Conservation (phyloP, 2,888 invertebrate species). For the Venusia cambrica region DNA sequence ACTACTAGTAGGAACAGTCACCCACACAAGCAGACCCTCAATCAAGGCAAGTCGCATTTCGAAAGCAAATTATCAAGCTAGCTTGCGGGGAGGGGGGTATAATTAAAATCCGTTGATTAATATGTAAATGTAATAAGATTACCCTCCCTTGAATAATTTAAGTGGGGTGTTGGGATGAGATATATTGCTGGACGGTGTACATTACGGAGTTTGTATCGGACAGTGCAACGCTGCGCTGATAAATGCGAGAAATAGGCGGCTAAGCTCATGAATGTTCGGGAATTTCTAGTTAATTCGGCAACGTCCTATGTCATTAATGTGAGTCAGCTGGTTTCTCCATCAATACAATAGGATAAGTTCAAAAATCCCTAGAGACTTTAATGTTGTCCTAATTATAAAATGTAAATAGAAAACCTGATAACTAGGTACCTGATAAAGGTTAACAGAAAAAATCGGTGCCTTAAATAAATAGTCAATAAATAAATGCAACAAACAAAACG, state of each 20-base stretch:
- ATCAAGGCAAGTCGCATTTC: constrained; percentile 75
- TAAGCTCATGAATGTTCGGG: constrained; percentile 18
- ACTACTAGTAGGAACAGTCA: constrained; percentile 53
- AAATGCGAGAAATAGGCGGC: constrained; percentile 43
- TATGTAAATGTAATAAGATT: constrained; percentile 99
- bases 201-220: constrained; percentile 65
- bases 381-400: too few relatives aligned
- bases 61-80: constrained; percentile 76
- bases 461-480: too few relatives aligned
- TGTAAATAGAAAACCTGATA: too few relatives aligned
- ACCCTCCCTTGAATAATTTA: constrained; percentile 94
- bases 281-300: constrained; percentile 14
- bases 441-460: too few relatives aligned
- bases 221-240: constrained; percentile 54
- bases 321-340: constrained; percentile 13
- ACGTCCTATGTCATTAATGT: constrained; percentile 13
- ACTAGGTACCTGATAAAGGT: too few relatives aligned
- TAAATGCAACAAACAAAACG: too few relatives aligned
- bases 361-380: too few relatives aligned
- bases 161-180: constrained; percentile 73
- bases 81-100: constrained; percentile 84
- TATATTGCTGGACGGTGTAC: constrained; percentile 70
- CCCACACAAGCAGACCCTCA: constrained; percentile 62
- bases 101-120: constrained; percentile 99
- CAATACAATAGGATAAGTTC: too few relatives aligned